Conservation (phyloP, 2,888 invertebrate species). For the Lepidochitona cinerea region DNA sequence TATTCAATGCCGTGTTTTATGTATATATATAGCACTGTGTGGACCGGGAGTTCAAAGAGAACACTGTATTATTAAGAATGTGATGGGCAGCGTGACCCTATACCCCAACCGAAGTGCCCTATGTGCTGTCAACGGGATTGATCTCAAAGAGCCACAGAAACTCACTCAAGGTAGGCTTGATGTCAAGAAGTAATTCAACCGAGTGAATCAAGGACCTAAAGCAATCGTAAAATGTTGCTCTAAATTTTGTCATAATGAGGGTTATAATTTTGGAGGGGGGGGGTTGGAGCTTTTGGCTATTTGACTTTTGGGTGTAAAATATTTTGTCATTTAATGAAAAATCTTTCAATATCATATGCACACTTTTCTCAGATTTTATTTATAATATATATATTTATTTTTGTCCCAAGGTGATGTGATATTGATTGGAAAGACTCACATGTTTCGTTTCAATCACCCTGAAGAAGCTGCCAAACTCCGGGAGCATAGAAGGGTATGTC, state of each 20-base stretch:
- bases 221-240: no score
- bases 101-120: constrained; percentile 51
- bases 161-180: constrained; percentile 67
- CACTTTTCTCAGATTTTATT: no score
- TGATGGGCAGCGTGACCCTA: constrained; percentile 55
- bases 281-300: no score
- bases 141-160: constrained; percentile 50
- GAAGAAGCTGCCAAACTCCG: constrained; percentile 61
- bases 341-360: no score
- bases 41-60: constrained; percentile 58
- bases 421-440: constrained; percentile 71
- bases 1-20: no score
- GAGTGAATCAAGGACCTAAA: no score
- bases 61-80: constrained; percentile 61
- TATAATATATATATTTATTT: no score
- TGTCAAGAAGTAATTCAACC: no score
- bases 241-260: no score
- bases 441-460: constrained; percentile 68
- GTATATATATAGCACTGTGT: constrained; percentile 70
- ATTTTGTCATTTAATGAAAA: no score
- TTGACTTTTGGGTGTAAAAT: no score
- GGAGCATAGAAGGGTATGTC: constrained; percentile 47
- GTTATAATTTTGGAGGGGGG: no score
- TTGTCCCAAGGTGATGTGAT: constrained; percentile 87
- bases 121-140: constrained; percentile 58